Conservation (phyloP, 2,888 invertebrate species). For the Mantis religiosa region DNA sequence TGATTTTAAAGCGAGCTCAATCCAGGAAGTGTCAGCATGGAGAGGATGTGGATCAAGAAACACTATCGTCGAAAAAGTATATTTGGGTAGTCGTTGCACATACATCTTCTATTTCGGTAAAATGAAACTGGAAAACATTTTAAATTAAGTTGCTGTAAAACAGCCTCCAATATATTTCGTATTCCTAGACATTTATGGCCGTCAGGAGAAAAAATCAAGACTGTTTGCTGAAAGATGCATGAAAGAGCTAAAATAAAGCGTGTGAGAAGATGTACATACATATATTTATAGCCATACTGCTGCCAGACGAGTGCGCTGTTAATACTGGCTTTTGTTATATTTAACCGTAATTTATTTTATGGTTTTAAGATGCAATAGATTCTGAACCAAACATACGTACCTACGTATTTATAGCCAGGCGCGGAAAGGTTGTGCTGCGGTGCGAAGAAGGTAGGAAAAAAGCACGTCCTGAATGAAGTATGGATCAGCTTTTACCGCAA, state of each 20-base stretch:
- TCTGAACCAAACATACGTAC: neutral
- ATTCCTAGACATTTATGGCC: neutral
- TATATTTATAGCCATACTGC: neutral
- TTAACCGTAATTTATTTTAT: neutral
- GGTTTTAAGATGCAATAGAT: neutral
- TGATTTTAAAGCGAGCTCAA: no score
- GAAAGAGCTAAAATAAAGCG: neutral
- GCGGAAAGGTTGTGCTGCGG: no score
- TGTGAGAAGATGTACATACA: neutral
- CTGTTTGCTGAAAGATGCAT: neutral
- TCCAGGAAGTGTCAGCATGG: no score
- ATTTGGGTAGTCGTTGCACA: no score
- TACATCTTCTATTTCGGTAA: neutral
- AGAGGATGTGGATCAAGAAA: no score
- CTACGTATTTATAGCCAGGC: neutral
- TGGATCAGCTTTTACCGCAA: no score
- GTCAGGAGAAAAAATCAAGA: neutral
- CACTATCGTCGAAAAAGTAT: no score
- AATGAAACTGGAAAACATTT: neutral
- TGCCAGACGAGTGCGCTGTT: neutral
- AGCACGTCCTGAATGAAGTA: neutral
- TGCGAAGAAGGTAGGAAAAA: neutral
- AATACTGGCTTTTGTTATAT: neutral
- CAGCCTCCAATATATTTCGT: neutral
- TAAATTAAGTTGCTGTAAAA: neutral